Evolutionary conservation across 2,113 vertebrate genomes (phyloP), one percentile per base, ranked within the genome.

Genomic region (Petromus typicus): DNA sequence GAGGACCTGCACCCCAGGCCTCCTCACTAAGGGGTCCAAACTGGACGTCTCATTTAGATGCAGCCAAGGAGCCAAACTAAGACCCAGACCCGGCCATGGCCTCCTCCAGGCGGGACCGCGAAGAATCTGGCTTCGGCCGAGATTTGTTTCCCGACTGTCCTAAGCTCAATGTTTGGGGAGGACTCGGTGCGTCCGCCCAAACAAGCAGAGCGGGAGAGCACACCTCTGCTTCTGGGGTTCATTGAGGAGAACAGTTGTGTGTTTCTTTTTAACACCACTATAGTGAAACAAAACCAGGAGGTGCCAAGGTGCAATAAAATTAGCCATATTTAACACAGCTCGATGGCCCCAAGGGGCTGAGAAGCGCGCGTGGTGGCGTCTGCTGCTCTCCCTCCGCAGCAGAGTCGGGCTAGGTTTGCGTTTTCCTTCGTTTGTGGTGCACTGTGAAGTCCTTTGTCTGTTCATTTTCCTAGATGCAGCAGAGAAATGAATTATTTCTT

Each of bases 251-350:
- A 54, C 56, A 67, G 67, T 64, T 93, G 85, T 20, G 76, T 79
- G 71, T 90, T 94, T 95, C 90, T 90, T 93, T 93, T 94, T 90
- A 95, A 90, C 90, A 76, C 71, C 71, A 45, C 79, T 96, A 14
- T 73, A 56, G 67, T 73, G 84, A 45, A 66, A 82, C 93, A 94
- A 91, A 94, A 67, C 69, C 64, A 43, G 86, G 83, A 95, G 79
- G 61, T 86, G 89, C 43, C 3, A 45, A 80, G 78, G 54, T 17
- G 82, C 94, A 92, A 92, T 96, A 96, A 94, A 95, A 94, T 97
- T 85, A 97, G 85, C 37, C 63, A 0, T 93, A 83, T 97, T 96
- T 94, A 96, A 91, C 91, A 76, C 76, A 48, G 76, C 71, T 23
- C 71, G 64, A 75, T 67, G 92, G 61, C 51, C 69, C 67, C 30